Conservation (phyloP, 2,797 vertebrate species). For the Moxostoma hubbsi region DNA sequence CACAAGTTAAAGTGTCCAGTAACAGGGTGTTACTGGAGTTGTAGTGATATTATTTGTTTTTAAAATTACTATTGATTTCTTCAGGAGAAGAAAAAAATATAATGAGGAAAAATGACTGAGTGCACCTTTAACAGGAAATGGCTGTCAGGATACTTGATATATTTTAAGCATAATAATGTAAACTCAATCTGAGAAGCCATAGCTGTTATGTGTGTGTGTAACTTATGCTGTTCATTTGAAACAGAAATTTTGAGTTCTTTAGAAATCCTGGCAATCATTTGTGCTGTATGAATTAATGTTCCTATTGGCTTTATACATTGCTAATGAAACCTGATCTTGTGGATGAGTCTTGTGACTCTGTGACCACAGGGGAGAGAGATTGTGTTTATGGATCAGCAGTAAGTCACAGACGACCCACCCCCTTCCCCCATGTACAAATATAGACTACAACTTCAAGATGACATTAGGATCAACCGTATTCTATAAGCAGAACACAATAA, state of each 20-base stretch:
- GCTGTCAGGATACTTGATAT: too few species aligned
- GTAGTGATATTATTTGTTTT: too few species aligned
- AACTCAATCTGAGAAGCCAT: not conserved
- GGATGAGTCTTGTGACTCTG: conserved; percentile 52
- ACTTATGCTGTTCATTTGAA: not conserved
- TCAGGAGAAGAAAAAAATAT: too few species aligned
- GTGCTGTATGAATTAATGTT: not conserved
- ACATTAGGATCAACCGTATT: not conserved
- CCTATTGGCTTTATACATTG: conserved; percentile 23
- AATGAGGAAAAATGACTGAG: too few species aligned
- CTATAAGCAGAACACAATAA: not conserved
- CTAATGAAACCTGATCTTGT: conserved; percentile 53
- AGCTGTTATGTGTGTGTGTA: not conserved
- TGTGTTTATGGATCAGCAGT: conserved; percentile 51
- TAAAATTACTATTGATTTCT: too few species aligned
- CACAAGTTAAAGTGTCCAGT: too few species aligned
- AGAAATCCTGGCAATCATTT: not conserved
- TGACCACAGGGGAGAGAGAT: not conserved
- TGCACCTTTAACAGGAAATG: too few species aligned
- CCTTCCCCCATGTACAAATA: conserved; percentile 43
- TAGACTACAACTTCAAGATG: conserved; percentile 43
- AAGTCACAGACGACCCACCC: not conserved
- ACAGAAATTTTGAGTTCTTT: not conserved
- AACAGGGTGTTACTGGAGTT: too few species aligned
- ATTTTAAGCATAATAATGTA: not conserved